Evolutionary conservation across 2,113 vertebrate species (phyloP), one percentile per base, ranked within the genome.

Genomic region (Melozone crissalis): DNA sequence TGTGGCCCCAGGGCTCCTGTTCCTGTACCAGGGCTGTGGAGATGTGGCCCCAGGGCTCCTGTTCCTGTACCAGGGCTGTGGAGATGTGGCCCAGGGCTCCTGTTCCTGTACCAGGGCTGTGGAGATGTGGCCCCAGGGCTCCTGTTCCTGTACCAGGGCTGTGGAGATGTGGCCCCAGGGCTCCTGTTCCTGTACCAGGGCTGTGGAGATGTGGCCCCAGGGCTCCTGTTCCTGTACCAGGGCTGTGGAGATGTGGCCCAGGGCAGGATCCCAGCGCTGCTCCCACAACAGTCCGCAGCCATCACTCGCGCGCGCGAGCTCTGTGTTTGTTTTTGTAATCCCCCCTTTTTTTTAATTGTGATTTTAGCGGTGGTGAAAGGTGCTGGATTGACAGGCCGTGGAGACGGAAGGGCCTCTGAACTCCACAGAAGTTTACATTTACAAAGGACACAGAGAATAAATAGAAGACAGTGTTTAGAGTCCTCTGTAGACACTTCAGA

Each of bases 401-500:
- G 93, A 96, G 96, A 94, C 58, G 79, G 96, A 95, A 97, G 89
- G 96, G 94, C 93, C 94, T 95, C 96, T 61, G 89, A 90, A 43
- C 93, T 97, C 80, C 87, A 41, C 94, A 23, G 93, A 90, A 96
- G 96, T 97, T 97, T 97, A 97, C 95, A 97, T 97, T 97, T 94
- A 96, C 89, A 90, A 97, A 97, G 95, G 96, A 96, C 94, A 96
- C 90, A 80, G 90, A 87, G 95, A 96, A 97, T 97, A 97, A 97
- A 96, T 95, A 96, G 95, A 95, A 96, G 96, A 95, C 94, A 94
- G 86, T 97, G 96, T 97, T 97, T 97, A 96, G 95, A 97, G 96
- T 96, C 96, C 95, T 97, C 97, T 94, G 95, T 90, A 97, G 97
- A 97, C 96, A 97, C 96, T 97, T 97, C 94, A 96, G 93, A 92